Percentiles rank a stretch among this genome's conserved stretches.
phyloP scores from a whole-genome alignment of 2,113 vertebrate genomes.

The Coptodon bakossiorum region DNA sequence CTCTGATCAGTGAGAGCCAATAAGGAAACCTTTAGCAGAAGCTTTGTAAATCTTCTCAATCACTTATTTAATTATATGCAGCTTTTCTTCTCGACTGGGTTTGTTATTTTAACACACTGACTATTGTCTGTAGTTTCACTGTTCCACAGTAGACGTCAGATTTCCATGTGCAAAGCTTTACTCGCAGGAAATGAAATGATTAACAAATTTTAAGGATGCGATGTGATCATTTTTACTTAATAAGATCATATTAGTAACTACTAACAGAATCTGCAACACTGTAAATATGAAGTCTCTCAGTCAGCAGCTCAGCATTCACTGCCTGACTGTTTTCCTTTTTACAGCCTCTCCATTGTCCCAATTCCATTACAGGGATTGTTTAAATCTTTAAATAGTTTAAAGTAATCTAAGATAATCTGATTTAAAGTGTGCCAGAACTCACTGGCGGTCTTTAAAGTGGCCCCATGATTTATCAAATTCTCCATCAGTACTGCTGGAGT shows the following conservation, averaged over 20 bases:
- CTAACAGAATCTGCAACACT: neutral
- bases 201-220: neutral
- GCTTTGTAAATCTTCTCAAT: neutral
- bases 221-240: neutral
- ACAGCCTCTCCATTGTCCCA: neutral
- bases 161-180: neutral
- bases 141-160: neutral
- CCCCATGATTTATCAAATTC: neutral
- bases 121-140: neutral
- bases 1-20: neutral
- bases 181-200: neutral
- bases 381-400: conserved; percentile 2
- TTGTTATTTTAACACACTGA: neutral
- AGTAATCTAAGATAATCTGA: neutral
- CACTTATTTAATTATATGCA: neutral
- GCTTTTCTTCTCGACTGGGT: neutral
- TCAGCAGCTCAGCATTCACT: neutral
- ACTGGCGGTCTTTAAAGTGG: neutral
- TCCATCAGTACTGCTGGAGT: neutral
- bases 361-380: conserved; percentile 18
- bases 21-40: neutral
- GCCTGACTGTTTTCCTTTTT: neutral
- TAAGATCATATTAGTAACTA: neutral
- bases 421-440: neutral
- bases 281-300: neutral